phyloP scores from a whole-genome alignment of 2,113 vertebrate genomes.

The Ictidomys tridecemlineatus region DNA sequence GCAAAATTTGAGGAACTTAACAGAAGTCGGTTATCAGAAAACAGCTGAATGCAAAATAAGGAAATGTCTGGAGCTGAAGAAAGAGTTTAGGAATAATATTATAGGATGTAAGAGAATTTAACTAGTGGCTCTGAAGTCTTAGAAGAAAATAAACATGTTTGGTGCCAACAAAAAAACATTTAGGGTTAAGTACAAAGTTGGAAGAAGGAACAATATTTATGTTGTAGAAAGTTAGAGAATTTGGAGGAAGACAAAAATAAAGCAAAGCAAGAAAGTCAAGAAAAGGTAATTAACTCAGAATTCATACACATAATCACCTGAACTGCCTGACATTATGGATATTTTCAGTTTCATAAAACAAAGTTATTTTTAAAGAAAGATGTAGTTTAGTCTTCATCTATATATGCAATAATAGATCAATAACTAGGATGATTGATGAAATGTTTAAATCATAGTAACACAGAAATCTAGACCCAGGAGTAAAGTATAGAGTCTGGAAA shows the following conservation, averaged over 20 bases:
- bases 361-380: slow-evolving; percentile 20
- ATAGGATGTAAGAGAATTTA: neutral
- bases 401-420: neutral
- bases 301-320: neutral
- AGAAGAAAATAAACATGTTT: neutral
- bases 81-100: neutral
- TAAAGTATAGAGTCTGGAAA: neutral
- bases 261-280: neutral
- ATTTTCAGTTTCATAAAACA: neutral
- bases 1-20: neutral
- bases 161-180: neutral
- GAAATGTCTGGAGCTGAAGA: neutral
- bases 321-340: neutral
- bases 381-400: neutral
- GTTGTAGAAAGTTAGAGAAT: neutral
- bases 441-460: neutral
- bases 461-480: neutral
- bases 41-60: neutral
- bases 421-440: neutral
- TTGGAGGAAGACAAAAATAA: neutral
- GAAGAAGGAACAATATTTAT: neutral
- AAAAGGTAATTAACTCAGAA: neutral
- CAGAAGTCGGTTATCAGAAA: neutral
- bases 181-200: neutral
- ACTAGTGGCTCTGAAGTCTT: neutral